These are phyloP conservation scores for Crioceris asparagi DNA, from an alignment of 2,888 invertebrate species.

Conservation along the genomic window DNA sequence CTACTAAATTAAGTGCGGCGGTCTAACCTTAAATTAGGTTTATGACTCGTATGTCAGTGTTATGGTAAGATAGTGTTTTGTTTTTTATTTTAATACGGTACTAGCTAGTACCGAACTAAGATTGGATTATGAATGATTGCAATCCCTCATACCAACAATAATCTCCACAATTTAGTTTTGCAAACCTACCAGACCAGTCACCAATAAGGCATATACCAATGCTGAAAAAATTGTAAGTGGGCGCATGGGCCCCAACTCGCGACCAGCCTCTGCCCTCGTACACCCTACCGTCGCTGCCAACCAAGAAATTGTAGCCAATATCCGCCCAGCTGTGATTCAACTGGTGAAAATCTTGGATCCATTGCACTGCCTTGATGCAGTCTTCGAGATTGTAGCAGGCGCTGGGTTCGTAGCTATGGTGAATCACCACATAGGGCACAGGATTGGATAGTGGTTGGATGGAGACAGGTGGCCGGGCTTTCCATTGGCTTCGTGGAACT, in stretches of 20 bases:
- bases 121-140: too few species aligned
- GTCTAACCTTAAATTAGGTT: too few species aligned
- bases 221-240: slow-evolving; percentile 53
- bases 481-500: slow-evolving; percentile 47
- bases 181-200: slow-evolving; percentile 58
- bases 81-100: too few species aligned
- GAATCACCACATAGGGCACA: slow-evolving; percentile 58
- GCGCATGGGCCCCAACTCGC: slow-evolving; percentile 58
- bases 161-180: too few species aligned
- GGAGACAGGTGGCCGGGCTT: slow-evolving; percentile 41
- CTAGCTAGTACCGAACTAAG: too few species aligned
- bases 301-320: slow-evolving; percentile 60
- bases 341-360: slow-evolving; percentile 57
- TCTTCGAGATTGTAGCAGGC: slow-evolving; percentile 45
- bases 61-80: too few species aligned
- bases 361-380: slow-evolving; percentile 47
- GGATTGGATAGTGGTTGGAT: slow-evolving; percentile 43
- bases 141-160: too few species aligned
- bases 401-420: slow-evolving; percentile 55
- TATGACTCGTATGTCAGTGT: too few species aligned
- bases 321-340: slow-evolving; percentile 52
- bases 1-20: too few species aligned
- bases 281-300: slow-evolving; percentile 60
- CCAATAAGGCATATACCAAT: slow-evolving; percentile 64
- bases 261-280: slow-evolving; percentile 66